Conservation (phyloP, 2,113 vertebrate genomes). For the Platichthys stellatus region DNA sequence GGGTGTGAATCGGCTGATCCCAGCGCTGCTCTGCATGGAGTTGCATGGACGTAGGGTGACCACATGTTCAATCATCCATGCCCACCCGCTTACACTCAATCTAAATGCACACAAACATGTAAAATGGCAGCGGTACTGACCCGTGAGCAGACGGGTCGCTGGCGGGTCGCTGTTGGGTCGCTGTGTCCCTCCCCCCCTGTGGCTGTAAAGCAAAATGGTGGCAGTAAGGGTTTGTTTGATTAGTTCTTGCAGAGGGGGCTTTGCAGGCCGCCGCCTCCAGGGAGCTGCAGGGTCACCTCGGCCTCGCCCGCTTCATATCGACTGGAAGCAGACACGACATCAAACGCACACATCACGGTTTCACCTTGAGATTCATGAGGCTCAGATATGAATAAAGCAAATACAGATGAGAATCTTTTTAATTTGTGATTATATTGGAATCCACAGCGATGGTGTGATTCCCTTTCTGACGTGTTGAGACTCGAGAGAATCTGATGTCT, state of each 20-base stretch:
- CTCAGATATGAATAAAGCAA: background rate
- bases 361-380: constrained; percentile 26
- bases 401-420: background rate
- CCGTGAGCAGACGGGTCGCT: background rate
- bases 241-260: constrained; percentile 29
- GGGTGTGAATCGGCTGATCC: constrained; percentile 43
- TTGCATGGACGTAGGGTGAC: constrained; percentile 24
- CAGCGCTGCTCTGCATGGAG: constrained; percentile 38
- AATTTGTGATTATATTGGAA: no score
- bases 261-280: constrained; percentile 35
- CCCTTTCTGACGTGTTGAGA: no score
- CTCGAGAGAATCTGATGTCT: no score
- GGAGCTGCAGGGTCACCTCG: constrained; percentile 66
- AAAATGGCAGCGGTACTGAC: background rate
- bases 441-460: background rate
- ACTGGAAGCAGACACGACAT: constrained; percentile 36
- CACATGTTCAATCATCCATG: constrained; percentile 32
- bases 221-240: constrained; percentile 48
- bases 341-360: constrained; percentile 33
- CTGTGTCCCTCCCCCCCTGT: no score
- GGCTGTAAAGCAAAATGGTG: constrained; percentile 46
- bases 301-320: constrained; percentile 39
- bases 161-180: no score
- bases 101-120: constrained; percentile 12
- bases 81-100: background rate